phyloP scores from a whole-genome alignment of 2,797 vertebrate species.

The Echeneis naucrates region DNA sequence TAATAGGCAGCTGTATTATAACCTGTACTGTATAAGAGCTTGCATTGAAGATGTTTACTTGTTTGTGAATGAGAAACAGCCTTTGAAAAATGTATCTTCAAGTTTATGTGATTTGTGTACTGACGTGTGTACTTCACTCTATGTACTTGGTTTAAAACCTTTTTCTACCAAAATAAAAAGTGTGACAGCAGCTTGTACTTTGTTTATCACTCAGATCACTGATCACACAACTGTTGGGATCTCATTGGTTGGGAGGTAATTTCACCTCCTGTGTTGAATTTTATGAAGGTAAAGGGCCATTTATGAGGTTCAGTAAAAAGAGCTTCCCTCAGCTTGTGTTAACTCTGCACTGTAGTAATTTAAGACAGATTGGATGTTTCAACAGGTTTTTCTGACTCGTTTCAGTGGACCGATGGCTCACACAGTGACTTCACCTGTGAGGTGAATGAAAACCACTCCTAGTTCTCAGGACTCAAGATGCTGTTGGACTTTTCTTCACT shows the following conservation, averaged over 20 bases:
- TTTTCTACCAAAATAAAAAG: constrained; percentile 60
- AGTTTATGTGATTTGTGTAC: constrained; percentile 31
- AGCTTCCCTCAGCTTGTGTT: background rate
- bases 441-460: constrained; percentile 74
- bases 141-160: constrained; percentile 29
- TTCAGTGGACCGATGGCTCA: constrained; percentile 81
- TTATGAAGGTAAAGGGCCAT: background rate
- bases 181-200: constrained; percentile 16
- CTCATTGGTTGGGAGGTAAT: constrained; percentile 58
- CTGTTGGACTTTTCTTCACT: background rate
- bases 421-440: constrained; percentile 69
- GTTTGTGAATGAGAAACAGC: constrained; percentile 33
- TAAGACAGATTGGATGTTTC: constrained; percentile 59
- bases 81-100: constrained; percentile 39
- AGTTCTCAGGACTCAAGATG: too few species aligned
- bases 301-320: background rate
- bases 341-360: background rate
- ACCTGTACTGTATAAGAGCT: constrained; percentile 32
- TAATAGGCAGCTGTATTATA: constrained; percentile 56
- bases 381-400: constrained; percentile 86
- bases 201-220: background rate
- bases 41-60: constrained; percentile 36
- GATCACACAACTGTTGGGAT: too few species aligned
- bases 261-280: constrained; percentile 45
- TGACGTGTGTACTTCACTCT: constrained; percentile 28